Conservation (phyloP, 2,113 vertebrate genomes). For the Leptosomus discolor region DNA sequence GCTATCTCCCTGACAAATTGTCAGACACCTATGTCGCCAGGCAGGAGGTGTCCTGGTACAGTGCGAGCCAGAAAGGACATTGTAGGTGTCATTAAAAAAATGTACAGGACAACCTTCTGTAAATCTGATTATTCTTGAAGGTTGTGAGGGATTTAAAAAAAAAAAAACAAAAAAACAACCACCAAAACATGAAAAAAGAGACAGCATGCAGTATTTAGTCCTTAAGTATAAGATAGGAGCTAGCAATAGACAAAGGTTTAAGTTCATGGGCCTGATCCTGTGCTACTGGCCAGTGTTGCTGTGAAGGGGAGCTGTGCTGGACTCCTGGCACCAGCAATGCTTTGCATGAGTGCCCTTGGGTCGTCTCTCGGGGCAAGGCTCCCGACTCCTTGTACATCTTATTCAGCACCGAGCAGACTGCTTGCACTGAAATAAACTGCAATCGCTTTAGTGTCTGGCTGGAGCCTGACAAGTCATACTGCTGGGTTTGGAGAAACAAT, state of each 20-base stretch:
- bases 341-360: neutral
- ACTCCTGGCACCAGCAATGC: neutral
- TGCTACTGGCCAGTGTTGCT: neutral
- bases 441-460: neutral
- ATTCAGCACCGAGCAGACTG: neutral
- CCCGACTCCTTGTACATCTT: neutral
- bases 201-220: neutral
- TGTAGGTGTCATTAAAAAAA: neutral
- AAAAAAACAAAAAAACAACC: too few species aligned
- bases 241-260: neutral
- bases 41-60: neutral
- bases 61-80: neutral
- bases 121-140: neutral
- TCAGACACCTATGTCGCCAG: constrained; percentile 64
- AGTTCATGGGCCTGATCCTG: neutral
- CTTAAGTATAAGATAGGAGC: neutral
- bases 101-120: neutral
- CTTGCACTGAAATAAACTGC: neutral
- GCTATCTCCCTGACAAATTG: constrained; percentile 67
- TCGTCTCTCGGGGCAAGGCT: neutral
- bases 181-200: neutral
- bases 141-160: neutral
- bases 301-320: neutral
- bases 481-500: neutral
- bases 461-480: neutral